These are phyloP conservation scores for Drosophila subobscura DNA, from an alignment of 1,140 invertebrate species.

Conservation along the genomic window DNA sequence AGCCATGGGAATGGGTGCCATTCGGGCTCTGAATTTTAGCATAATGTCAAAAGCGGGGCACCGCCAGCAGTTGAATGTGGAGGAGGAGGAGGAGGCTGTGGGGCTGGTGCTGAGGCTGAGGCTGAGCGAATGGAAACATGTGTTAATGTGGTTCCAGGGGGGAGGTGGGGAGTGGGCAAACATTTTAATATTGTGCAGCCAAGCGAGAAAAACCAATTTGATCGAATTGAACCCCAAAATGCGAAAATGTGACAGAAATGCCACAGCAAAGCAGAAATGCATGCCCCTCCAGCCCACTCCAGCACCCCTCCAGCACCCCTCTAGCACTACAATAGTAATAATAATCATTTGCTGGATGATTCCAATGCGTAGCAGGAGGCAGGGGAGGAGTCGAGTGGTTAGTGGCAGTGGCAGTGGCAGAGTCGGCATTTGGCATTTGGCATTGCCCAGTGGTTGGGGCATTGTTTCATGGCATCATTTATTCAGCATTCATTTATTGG, in stretches of 20 bases:
- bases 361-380: no score
- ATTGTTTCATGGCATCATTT: conserved; percentile 63
- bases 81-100: conserved; percentile 13
- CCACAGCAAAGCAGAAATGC: conserved; percentile 22
- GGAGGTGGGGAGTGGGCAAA: conserved; percentile 15
- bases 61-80: conserved; percentile 2
- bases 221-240: conserved; percentile 59
- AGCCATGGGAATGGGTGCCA: conserved; percentile 28
- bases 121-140: conserved; percentile 50
- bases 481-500: conserved; percentile 77
- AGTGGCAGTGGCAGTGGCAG: background rate
- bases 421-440: no score
- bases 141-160: conserved; percentile 33
- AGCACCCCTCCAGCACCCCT: background rate
- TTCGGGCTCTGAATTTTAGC: conserved; percentile 32
- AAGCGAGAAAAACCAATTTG: conserved; percentile 76
- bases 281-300: background rate
- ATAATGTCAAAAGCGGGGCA: conserved; percentile 11
- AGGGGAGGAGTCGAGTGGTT: no score
- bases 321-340: conserved; percentile 7
- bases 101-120: conserved; percentile 22
- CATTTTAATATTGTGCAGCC: conserved; percentile 73
- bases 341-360: background rate
- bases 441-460: background rate
- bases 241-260: conserved; percentile 64